Conservation (phyloP, 2,888 invertebrate species). For the Chalcis sispes region DNA sequence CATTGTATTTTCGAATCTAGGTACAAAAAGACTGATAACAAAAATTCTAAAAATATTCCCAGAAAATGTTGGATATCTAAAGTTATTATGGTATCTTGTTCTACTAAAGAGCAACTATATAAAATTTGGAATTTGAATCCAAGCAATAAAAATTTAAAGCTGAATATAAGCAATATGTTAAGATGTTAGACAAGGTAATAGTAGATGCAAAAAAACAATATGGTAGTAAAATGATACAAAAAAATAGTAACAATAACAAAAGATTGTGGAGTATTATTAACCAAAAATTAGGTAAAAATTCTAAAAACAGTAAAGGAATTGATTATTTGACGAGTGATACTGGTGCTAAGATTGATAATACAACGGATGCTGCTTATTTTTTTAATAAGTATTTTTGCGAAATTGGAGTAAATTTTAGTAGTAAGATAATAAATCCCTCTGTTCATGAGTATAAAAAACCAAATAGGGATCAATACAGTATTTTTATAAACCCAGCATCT, state of each 20-base stretch:
- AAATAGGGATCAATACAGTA: background rate
- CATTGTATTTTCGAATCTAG: background rate
- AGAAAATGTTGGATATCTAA: background rate
- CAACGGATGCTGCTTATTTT: too few relatives aligned
- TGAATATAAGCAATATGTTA: too few relatives aligned
- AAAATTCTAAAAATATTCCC: background rate
- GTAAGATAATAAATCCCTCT: background rate
- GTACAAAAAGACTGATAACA: background rate
- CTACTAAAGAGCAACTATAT: background rate
- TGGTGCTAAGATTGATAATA: too few relatives aligned
- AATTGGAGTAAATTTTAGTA: background rate
- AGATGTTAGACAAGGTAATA: too few relatives aligned
- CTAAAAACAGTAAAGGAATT: too few relatives aligned
- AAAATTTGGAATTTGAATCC: background rate
- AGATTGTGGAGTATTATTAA: too few relatives aligned
- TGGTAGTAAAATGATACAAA: too few relatives aligned
- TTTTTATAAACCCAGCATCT: background rate
- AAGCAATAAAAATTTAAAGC: too few relatives aligned
- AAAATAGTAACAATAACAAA: too few relatives aligned
- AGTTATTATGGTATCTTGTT: background rate
- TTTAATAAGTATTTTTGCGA: slow-evolving; percentile 2
- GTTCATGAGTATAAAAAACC: background rate
- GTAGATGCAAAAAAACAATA: too few relatives aligned
- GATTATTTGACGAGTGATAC: too few relatives aligned
- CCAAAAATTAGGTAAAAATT: too few relatives aligned